Conservation (phyloP, 2,888 invertebrate species). For the Entomobrya multifasciata region DNA sequence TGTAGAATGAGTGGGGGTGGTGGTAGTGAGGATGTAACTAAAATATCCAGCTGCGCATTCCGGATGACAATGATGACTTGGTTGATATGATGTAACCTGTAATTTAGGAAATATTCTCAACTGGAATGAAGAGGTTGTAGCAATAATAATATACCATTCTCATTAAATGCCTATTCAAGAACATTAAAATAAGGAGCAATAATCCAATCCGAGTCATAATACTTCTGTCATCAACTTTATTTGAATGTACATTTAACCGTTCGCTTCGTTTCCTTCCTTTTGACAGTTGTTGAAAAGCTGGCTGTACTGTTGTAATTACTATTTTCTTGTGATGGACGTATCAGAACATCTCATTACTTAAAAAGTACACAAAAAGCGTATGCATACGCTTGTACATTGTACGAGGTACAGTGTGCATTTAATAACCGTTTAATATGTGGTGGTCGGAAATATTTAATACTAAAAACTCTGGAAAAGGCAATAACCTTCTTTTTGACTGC, state of each 20-base stretch:
- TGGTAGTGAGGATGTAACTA: not conserved
- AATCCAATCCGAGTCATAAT: not conserved
- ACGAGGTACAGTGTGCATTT: no score
- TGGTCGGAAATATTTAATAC: no score
- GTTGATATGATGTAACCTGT: not conserved
- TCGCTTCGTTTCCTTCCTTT: not conserved
- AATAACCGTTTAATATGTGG: no score
- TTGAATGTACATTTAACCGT: not conserved
- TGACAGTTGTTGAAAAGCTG: not conserved
- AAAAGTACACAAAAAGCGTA: no score
- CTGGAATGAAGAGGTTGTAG: not conserved
- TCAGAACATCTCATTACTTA: not conserved
- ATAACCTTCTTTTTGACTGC: no score
- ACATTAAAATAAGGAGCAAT: slow-evolving; percentile 27
- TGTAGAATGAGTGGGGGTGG: no score
- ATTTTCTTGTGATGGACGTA: not conserved
- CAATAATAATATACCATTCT: slow-evolving; percentile 32
- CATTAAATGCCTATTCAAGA: slow-evolving; percentile 46
- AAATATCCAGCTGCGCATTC: not conserved
- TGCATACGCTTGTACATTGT: no score
- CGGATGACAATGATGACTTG: not conserved
- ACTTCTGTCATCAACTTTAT: slow-evolving; percentile 24
- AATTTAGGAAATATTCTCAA: slow-evolving; percentile 2
- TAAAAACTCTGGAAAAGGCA: no score
- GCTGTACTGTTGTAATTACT: not conserved